Conservation (phyloP, 2,797 vertebrate species). For the Alosa sapidissima region DNA sequence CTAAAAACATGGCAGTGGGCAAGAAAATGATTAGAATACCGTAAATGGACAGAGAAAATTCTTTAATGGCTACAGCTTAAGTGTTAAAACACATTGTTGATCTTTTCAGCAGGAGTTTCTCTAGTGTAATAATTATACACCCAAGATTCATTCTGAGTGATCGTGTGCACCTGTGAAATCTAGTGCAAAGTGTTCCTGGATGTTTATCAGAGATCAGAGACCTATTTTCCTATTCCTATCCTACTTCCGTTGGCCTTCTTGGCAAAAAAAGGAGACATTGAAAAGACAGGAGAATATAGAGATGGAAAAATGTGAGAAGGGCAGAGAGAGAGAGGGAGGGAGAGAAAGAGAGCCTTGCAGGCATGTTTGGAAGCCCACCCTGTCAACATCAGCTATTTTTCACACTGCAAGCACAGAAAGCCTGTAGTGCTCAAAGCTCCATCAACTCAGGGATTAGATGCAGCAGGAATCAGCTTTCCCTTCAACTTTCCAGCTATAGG, state of each 20-base stretch:
- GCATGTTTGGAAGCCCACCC: slow-evolving; percentile 50
- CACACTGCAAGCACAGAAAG: slow-evolving; percentile 52
- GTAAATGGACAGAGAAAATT: background rate
- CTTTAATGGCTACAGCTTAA: background rate
- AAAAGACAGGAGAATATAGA: background rate
- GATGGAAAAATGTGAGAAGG: background rate
- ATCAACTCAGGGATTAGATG: slow-evolving; percentile 49
- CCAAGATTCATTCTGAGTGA: background rate
- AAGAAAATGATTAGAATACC: background rate
- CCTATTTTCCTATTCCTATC: background rate
- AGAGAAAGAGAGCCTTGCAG: slow-evolving; percentile 46
- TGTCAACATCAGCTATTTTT: slow-evolving; percentile 59
- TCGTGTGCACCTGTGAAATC: slow-evolving; percentile 12
- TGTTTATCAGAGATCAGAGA: background rate
- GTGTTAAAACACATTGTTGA: background rate
- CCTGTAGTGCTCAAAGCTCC: slow-evolving; percentile 48
- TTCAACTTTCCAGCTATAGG: slow-evolving; percentile 36
- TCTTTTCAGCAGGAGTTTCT: slow-evolving; percentile 11
- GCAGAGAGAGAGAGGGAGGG: background rate
- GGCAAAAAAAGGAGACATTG: background rate
- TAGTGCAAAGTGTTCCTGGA: slow-evolving; percentile 30
- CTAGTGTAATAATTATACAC: slow-evolving; percentile 13
- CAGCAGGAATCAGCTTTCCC: slow-evolving; percentile 39
- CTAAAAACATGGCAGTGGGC: background rate
- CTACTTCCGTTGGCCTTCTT: background rate